Percentiles rank a stretch among this genome's conserved stretches.
Evolutionary conservation across 2,113 vertebrate species (phyloP).

Genomic region (Mesoclemmys tuberculata): DNA sequence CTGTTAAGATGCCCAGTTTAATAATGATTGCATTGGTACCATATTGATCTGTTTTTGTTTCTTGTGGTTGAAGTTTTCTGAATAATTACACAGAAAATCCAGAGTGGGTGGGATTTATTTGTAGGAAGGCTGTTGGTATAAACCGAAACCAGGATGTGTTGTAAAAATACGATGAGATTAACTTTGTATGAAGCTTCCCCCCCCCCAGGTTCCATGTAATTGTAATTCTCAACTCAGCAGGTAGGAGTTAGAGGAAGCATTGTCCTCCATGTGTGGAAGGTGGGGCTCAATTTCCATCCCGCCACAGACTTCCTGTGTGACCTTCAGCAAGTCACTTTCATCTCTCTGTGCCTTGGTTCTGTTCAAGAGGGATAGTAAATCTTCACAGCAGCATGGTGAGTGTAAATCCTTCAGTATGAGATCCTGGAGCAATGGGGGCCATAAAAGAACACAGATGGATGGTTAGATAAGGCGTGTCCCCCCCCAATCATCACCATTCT

Average conservation of each 20-base stretch:
- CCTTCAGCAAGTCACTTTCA: not conserved
- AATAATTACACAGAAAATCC: constrained; percentile 12
- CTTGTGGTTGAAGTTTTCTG: constrained; percentile 18
- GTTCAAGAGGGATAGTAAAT: not conserved
- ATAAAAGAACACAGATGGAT: not conserved
- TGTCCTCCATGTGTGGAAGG: not conserved
- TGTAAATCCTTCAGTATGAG: not conserved
- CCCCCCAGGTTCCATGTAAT: not conserved
- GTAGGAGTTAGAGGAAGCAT: not conserved
- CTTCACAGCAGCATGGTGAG: fast-evolving
- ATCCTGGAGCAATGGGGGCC: not conserved
- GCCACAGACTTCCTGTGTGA: not conserved
- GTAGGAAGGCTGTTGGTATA: not conserved
- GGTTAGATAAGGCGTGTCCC: not conserved
- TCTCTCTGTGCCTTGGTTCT: fast-evolving
- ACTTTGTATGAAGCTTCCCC: not conserved
- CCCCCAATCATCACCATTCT: not conserved
- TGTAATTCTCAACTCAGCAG: not conserved
- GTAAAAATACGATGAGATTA: not conserved
- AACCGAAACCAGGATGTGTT: not conserved
- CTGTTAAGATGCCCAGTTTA: constrained; percentile 45
- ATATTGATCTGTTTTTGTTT: constrained; percentile 34
- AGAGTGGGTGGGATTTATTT: not conserved
- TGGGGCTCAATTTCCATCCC: not conserved
- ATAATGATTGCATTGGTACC: not conserved